phyloP scores from a whole-genome alignment of 2,797 vertebrate genomes.

The Pseudochaenichthys georgianus region DNA sequence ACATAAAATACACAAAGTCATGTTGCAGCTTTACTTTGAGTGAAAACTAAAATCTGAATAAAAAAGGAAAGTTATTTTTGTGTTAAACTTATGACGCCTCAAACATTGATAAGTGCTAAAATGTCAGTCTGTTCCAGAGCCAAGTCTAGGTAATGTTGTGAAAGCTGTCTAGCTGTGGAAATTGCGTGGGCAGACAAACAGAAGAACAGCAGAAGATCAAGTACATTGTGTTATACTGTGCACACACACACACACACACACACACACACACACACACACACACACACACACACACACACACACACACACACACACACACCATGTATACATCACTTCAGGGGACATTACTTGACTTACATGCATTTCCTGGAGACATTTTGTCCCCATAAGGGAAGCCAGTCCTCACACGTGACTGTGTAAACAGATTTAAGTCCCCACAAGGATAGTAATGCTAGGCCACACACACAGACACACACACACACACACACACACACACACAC shows the following conservation, averaged over 20 bases:
- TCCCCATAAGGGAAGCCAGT: too few relatives aligned
- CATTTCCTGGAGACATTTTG: too few relatives aligned
- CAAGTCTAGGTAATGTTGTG: conserved; percentile 14
- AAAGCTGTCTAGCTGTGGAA: conserved; percentile 45
- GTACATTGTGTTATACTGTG: conserved; percentile 49
- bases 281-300: too few relatives aligned
- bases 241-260: conserved; percentile 38
- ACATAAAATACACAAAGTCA: background rate
- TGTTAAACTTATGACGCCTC: background rate
- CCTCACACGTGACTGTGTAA: too few relatives aligned
- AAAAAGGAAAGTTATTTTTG: background rate
- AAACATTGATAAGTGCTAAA: conserved; percentile 19
- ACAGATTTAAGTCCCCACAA: too few relatives aligned
- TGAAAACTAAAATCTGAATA: too few relatives aligned
- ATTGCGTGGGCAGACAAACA: conserved; percentile 51
- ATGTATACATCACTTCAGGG: too few relatives aligned
- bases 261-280: too few relatives aligned
- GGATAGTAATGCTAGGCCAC: background rate
- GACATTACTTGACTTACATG: too few relatives aligned
- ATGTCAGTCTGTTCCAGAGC: conserved; percentile 29
- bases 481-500: conserved; percentile 27
- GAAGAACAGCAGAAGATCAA: conserved; percentile 24
- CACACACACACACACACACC: too few relatives aligned
- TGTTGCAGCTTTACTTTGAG: background rate
- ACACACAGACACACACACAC: conserved; percentile 28